Percentiles rank a stretch among this genome's conserved stretches.
Conservation (phyloP, 2,888 invertebrate genomes). For the Oligia latruncula region DNA sequence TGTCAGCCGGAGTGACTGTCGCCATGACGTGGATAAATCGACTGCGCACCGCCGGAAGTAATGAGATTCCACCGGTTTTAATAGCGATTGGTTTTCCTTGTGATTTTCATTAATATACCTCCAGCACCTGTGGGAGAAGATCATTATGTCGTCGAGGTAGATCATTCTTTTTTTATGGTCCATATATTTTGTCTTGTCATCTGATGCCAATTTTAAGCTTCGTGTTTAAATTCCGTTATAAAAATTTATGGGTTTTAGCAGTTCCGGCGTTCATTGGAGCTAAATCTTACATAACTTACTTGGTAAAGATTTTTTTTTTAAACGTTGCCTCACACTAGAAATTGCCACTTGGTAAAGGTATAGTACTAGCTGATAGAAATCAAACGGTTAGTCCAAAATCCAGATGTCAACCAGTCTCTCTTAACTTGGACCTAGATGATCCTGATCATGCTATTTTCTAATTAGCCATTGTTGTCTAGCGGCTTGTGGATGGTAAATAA, state of each 20-base stretch:
- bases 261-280: background rate
- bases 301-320: too few species aligned
- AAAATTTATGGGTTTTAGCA: background rate
- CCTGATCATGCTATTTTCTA: constrained; percentile 62
- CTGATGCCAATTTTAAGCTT: constrained; percentile 1
- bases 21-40: constrained; percentile 78
- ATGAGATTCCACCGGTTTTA: constrained; percentile 70
- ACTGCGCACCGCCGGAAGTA: constrained; percentile 69
- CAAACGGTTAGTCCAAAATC: background rate
- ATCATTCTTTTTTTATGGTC: constrained; percentile 21
- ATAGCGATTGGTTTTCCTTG: constrained; percentile 65
- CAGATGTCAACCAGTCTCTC: constrained; percentile 12
- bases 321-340: too few species aligned
- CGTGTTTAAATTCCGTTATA: background rate
- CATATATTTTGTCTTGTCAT: constrained; percentile 23
- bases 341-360: too few species aligned
- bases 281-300: background rate
- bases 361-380: background rate
- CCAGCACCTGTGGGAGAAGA: constrained; percentile 53
- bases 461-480: constrained; percentile 55
- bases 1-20: constrained; percentile 71
- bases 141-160: constrained; percentile 39
- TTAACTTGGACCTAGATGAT: constrained; percentile 47
- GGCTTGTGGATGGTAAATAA: constrained; percentile 11
- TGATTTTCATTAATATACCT: constrained; percentile 61